Conservation (phyloP, 1,140 invertebrate species). For the Drosophila sechellia region DNA sequence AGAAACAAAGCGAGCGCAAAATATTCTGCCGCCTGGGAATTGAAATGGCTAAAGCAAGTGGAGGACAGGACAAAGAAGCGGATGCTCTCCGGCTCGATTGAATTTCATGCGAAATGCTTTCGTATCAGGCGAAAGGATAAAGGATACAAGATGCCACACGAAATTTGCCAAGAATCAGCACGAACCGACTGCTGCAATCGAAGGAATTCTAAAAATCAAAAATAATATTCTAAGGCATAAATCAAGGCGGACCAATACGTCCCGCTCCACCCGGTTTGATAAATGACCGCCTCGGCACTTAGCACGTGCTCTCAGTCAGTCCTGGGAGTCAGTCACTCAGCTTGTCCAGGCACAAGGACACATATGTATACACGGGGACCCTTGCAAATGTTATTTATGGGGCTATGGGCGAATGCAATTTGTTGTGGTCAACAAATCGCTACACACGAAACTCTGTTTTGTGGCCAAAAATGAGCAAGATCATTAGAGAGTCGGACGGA, state of each 20-base stretch:
- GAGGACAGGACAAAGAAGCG: background rate
- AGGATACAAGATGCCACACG: slow-evolving; percentile 12
- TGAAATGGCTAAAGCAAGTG: slow-evolving; percentile 15
- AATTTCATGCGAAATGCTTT: slow-evolving; percentile 18
- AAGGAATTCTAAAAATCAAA: slow-evolving; percentile 38
- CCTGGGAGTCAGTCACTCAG: slow-evolving; percentile 42
- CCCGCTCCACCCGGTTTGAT: slow-evolving; percentile 56
- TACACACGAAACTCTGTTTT: slow-evolving; percentile 61
- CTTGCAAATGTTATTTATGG: slow-evolving; percentile 71
- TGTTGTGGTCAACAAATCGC: slow-evolving; percentile 82
- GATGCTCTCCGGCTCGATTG: slow-evolving; percentile 26
- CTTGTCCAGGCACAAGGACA: slow-evolving; percentile 53
- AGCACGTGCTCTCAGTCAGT: slow-evolving; percentile 73
- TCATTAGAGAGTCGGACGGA: slow-evolving; percentile 47
- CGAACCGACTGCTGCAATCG: background rate
- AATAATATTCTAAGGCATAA: slow-evolving; percentile 72
- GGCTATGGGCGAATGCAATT: slow-evolving; percentile 66
- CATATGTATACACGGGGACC: slow-evolving; percentile 19
- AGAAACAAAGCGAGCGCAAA: slow-evolving; percentile 65
- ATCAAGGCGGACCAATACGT: slow-evolving; percentile 39
- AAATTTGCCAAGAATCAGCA: slow-evolving; percentile 7
- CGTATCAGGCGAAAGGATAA: background rate
- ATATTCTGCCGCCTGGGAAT: slow-evolving; percentile 45
- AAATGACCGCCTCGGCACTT: slow-evolving; percentile 69
- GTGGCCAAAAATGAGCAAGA: slow-evolving; percentile 45